These are phyloP conservation scores for Protonibea diacanthus DNA, from an alignment of 2,797 vertebrate species.

Conservation along the genomic window DNA sequence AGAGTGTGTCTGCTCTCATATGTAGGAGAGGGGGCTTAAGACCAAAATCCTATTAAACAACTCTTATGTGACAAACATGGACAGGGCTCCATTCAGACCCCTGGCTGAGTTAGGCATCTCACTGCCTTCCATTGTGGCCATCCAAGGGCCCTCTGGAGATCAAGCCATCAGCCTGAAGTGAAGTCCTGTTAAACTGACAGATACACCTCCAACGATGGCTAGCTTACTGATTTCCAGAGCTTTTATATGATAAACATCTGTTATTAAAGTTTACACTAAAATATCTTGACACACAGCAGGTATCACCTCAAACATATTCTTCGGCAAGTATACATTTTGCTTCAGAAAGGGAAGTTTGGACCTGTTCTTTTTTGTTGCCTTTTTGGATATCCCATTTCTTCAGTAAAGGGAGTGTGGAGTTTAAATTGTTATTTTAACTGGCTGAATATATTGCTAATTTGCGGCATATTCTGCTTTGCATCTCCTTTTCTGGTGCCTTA, in stretches of 20 bases:
- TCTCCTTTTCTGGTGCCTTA: neutral
- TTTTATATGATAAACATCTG: slow-evolving; percentile 16
- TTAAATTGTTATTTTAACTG: neutral
- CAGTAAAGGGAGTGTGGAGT: neutral
- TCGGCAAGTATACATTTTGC: neutral
- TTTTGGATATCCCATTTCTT: neutral
- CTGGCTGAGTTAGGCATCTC: slow-evolving; percentile 81
- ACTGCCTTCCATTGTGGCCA: slow-evolving; percentile 72
- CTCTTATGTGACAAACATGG: slow-evolving; percentile 83
- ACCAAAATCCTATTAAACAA: slow-evolving; percentile 86
- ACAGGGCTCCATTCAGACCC: slow-evolving; percentile 77
- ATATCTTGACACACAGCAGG: neutral
- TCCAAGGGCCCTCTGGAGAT: slow-evolving; percentile 61
- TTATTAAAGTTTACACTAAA: slow-evolving; percentile 1
- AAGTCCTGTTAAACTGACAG: slow-evolving; percentile 43
- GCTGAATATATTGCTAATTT: slow-evolving; percentile 13
- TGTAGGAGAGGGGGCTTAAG: slow-evolving; percentile 78
- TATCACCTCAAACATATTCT: neutral
- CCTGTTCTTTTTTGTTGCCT: neutral
- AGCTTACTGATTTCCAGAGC: neutral
- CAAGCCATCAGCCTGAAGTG: slow-evolving; percentile 76
- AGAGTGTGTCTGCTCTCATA: slow-evolving; percentile 72
- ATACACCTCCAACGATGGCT: slow-evolving; percentile 9
- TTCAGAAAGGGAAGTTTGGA: neutral
- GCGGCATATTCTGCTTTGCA: neutral